phyloP scores from a whole-genome alignment of 1,140 invertebrate species.

The Drosophila orena region DNA sequence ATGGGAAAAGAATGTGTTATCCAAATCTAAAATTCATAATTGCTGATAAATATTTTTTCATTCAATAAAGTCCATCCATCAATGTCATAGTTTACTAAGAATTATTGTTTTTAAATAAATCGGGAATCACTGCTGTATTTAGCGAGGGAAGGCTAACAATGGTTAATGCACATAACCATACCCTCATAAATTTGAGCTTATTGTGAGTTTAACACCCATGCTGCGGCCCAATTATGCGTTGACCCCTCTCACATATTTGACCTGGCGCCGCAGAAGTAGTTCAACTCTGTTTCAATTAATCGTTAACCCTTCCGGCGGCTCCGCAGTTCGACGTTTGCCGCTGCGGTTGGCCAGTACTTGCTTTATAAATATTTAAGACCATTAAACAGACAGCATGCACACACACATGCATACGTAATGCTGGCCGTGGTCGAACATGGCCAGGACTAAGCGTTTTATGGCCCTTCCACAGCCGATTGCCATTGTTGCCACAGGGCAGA shows the following conservation, averaged over 20 bases:
- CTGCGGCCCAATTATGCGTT: slow-evolving; percentile 8
- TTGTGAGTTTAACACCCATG: slow-evolving; percentile 12
- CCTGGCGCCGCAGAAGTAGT: slow-evolving; percentile 32
- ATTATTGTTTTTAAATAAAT: background rate
- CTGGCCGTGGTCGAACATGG: slow-evolving; percentile 3
- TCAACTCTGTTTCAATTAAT: slow-evolving; percentile 49
- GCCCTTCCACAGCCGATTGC: slow-evolving; percentile 17
- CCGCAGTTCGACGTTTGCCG: slow-evolving; percentile 46
- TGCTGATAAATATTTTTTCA: background rate
- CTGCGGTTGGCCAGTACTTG: slow-evolving; percentile 49
- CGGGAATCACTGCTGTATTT: background rate
- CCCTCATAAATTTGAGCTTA: slow-evolving; percentile 1
- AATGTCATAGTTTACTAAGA: background rate
- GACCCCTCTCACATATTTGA: slow-evolving; percentile 25
- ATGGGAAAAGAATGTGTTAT: too few species aligned
- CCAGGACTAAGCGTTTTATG: slow-evolving; percentile 62
- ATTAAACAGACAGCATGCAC: slow-evolving; percentile 55
- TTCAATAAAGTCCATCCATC: background rate
- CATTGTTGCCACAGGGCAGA: slow-evolving; percentile 49
- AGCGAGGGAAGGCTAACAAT: background rate
- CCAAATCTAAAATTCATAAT: too few species aligned
- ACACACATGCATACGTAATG: slow-evolving; percentile 21
- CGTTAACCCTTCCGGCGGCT: slow-evolving; percentile 48
- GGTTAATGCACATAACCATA: slow-evolving; percentile 29
- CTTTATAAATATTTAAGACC: slow-evolving; percentile 76